Base-by-base conservation (phyloP, 2,113 vertebrate genomes). In the Ciconia stormi region DNA sequence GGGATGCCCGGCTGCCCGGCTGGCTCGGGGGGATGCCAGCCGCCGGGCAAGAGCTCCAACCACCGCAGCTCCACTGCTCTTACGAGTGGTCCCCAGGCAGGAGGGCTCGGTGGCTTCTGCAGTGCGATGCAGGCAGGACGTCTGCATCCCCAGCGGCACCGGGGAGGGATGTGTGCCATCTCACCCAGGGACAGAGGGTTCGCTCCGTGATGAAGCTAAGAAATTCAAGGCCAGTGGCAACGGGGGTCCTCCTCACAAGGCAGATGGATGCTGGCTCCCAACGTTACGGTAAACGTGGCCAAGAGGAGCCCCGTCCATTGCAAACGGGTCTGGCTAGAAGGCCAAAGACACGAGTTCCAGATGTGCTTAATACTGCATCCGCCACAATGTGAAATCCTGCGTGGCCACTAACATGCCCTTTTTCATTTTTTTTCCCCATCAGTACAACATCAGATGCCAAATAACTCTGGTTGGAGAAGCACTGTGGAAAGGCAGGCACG, bases 21-120 rank as follows among this genome's bases (percentile, higher is more conserved):
- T 6, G 6, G 38, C 58, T 69, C 12, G 0, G 69, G 29, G 52
- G 12, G 46, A 74, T 71, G 55, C 32, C 74, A 74, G 5, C n/a
- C 1, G 1, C 21, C 0, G 0, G 65, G 27, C 34, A 85, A 40
- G 30, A 70, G 25, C 65, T 79, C 59, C 85, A 62, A 7, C 17
- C 61, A 40, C 36, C 1, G 4, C 85, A 82, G 55, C 12, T 34
- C 38, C 69, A 30, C 21, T 34, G 76, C 25, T 78, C 34, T 61
- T 27, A 2, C 0, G 36, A 47, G 36, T 0, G 2, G 18, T 32
- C 25, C 42, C 25, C 15, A 11, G 1, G 4, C 52, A 30, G 71
- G 49, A 90, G 18, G 52, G 40, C 30, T 87, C 3, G 13, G 49
- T 6, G 38, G 29, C 53, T 80, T 36, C 77, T 59, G 40, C 53